Conservation (phyloP, 2,113 vertebrate species). For the Chamaetylas fuelleborni region DNA sequence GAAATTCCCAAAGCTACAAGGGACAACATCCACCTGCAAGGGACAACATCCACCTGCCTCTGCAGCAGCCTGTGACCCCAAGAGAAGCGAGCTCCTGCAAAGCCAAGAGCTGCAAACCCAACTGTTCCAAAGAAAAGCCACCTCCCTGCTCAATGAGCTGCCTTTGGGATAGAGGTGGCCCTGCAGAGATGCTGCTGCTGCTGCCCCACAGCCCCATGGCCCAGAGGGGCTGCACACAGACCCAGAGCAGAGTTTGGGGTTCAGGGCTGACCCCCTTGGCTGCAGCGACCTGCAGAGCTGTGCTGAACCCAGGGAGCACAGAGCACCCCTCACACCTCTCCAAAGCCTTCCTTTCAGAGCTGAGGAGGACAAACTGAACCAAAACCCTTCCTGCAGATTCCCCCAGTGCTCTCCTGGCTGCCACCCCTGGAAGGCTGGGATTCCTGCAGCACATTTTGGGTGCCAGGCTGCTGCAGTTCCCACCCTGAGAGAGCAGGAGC, state of each 20-base stretch:
- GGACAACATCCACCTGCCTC: too few species aligned
- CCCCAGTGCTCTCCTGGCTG: neutral
- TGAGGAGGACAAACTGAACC: fast-evolving
- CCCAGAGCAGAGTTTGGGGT: fast-evolving
- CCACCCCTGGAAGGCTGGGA: neutral
- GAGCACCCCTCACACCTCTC: fast-evolving
- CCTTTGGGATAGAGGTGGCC: fast-evolving
- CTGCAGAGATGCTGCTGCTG: neutral
- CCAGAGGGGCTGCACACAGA: neutral
- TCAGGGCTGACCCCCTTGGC: fast-evolving
- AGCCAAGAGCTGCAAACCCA: neutral
- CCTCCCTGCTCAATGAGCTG: neutral
- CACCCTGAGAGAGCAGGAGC: neutral
- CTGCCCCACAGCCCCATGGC: fast-evolving
- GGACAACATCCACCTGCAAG: too few species aligned
- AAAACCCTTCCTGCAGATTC: neutral
- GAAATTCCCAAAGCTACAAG: neutral
- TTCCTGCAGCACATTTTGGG: neutral
- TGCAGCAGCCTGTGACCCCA: fast-evolving
- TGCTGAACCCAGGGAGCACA: neutral
- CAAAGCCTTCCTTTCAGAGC: neutral
- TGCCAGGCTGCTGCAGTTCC: too few species aligned
- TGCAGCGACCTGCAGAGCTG: neutral
- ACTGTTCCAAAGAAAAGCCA: fast-evolving
- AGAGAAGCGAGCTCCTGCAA: neutral